phyloP scores from a whole-genome alignment of 2,888 invertebrate species.

The Halictus ligatus region DNA sequence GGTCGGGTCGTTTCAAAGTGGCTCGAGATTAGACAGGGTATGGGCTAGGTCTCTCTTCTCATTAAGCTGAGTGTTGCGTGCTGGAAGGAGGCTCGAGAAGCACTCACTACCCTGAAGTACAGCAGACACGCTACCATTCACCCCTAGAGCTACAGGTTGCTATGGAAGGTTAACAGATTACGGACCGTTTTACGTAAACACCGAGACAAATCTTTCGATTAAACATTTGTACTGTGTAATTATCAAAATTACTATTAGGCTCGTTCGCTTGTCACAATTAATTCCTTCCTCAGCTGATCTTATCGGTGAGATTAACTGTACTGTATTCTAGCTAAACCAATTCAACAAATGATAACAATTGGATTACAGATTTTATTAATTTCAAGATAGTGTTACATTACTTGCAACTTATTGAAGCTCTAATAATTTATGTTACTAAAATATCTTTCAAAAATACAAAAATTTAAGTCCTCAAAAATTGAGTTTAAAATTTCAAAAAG shows the following conservation, averaged over 20 bases:
- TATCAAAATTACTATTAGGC: neutral
- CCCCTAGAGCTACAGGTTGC: constrained; percentile 78
- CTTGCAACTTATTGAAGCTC: neutral
- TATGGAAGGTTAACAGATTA: constrained; percentile 77
- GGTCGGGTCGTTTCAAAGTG: constrained; percentile 71
- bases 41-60: constrained; percentile 79
- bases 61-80: constrained; percentile 83
- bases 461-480: neutral
- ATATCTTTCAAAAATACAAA: neutral
- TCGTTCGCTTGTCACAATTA: neutral
- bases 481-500: neutral
- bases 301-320: neutral
- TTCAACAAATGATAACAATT: neutral
- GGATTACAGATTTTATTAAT: no score
- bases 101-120: constrained; percentile 78
- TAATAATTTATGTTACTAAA: neutral
- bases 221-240: constrained; percentile 53
- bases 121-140: constrained; percentile 71
- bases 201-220: constrained; percentile 72
- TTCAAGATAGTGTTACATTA: no score
- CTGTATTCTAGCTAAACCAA: neutral
- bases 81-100: constrained; percentile 81
- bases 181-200: constrained; percentile 76
- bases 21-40: constrained; percentile 70
- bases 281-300: neutral